Evolutionary conservation across 2,888 invertebrate genomes (phyloP), one percentile per base, ranked within the genome.

Genomic region (Apamea epomidion): DNA sequence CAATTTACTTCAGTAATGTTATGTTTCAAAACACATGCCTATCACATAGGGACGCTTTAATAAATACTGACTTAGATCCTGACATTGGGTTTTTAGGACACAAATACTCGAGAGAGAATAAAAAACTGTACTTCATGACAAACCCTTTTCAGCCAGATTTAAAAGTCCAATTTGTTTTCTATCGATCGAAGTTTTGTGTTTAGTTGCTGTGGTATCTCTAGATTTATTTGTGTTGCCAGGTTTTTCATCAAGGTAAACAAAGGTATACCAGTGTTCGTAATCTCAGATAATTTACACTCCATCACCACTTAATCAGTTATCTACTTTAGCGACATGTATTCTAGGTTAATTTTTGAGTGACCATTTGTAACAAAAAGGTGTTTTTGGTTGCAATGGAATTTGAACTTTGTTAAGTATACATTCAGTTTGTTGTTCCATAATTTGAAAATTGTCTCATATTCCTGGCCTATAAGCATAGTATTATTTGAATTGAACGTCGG

Each of bases 141-240:
- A 58, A 58, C 54, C 37, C 54, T 80, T 79, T 70, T 70, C 14
- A 78, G 32, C 14, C 58, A 71, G 72, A 51, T 80, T 69, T 48
- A 81, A 81, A 69, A 58, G 2, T 32, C 12, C 4, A 25, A 74
- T 54, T 64, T 37, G 62, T 48, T 48, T 16, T 77, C 2, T 51
- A 14, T 62, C 32, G 42, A 74, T 45, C 25, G 51, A 8, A 10
- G 14, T 45, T 54, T 65, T 78, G 48, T 68, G 37, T 54, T 25
- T 75, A 25, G n/a, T 58, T 58, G 10, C 25, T 58, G 10, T 25
- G 4, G 3, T 25, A 58, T 58, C 58, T 58, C 25, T 58, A 25
- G 25, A 58, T 58, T 58, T 58, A 81, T 64, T 51, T 37, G 64
- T n/a, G 45, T 42, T n/a, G 21, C 12, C 29, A 29, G 29, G 48